Conservation (phyloP, 2,888 invertebrate genomes). For the Xanthia togata region DNA sequence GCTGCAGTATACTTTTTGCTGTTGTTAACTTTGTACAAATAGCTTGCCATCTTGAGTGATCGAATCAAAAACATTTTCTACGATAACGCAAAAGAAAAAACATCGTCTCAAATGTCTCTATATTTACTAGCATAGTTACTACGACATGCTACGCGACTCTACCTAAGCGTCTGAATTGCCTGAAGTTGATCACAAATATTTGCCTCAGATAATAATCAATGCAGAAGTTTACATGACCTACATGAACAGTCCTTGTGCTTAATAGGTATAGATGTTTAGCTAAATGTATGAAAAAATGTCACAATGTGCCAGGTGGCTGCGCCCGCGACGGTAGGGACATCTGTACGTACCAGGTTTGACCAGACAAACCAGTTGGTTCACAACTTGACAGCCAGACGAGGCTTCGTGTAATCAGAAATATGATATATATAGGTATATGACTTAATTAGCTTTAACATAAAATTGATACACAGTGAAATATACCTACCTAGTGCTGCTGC, state of each 20-base stretch:
- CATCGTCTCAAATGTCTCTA: neutral
- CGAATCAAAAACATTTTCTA: constrained; percentile 12
- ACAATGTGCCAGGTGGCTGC: constrained; percentile 52
- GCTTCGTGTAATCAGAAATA: constrained; percentile 51
- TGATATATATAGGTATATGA: constrained; percentile 28
- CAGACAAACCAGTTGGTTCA: constrained; percentile 59
- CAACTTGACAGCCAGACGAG: constrained; percentile 43
- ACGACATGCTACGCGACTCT: neutral
- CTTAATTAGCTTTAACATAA: constrained; percentile 39
- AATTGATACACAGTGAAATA: neutral
- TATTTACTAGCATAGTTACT: neutral
- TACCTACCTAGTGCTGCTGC: neutral
- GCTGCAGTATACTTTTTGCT: constrained; percentile 9
- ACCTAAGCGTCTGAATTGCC: constrained; percentile 20
- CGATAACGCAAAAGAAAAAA: constrained; percentile 13
- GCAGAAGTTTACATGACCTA: constrained; percentile 74
- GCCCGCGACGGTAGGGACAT: constrained; percentile 45
- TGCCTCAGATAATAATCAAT: constrained; percentile 62
- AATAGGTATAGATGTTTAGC: constrained; percentile 73
- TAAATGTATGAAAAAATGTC: constrained; percentile 69
- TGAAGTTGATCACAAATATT: constrained; percentile 65
- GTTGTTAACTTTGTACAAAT: constrained; percentile 6
- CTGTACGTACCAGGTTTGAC: constrained; percentile 52
- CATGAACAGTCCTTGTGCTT: constrained; percentile 79
- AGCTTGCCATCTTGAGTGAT: constrained; percentile 9